Conservation (phyloP, 2,113 vertebrate species). For the Fregata magnificens region DNA sequence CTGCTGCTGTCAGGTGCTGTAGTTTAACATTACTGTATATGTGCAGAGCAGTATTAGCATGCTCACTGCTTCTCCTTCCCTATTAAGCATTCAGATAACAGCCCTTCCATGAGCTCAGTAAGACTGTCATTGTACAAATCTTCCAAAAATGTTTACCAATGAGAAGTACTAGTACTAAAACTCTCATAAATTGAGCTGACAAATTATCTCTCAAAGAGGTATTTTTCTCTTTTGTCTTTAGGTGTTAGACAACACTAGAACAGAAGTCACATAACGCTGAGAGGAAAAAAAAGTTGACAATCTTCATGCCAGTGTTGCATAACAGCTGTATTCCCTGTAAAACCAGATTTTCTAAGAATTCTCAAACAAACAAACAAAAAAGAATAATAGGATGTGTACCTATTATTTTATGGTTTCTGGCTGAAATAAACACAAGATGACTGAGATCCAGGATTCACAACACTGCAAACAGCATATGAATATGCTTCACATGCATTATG, state of each 20-base stretch:
- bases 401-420: not conserved
- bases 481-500: not conserved
- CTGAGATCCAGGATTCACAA: not conserved
- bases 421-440: not conserved
- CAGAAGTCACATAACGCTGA: not conserved
- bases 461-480: not conserved
- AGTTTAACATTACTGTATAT: slow-evolving; percentile 61
- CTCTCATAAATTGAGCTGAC: not conserved
- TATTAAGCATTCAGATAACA: slow-evolving; percentile 73
- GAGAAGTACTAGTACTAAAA: not conserved
- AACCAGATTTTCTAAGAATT: not conserved
- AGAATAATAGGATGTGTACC: not conserved
- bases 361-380: not conserved
- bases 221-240: not conserved
- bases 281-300: slow-evolving; percentile 28
- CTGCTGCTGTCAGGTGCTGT: slow-evolving; percentile 62
- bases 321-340: not conserved
- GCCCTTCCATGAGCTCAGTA: slow-evolving; percentile 44
- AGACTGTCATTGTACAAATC: not conserved
- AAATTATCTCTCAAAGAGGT: not conserved
- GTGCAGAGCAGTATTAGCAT: slow-evolving; percentile 44
- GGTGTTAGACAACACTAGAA: not conserved
- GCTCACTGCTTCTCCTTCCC: slow-evolving; percentile 11
- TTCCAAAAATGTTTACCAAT: slow-evolving; percentile 49
- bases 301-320: not conserved